Conservation (phyloP, 2,113 vertebrate genomes). For the Octodon degus region DNA sequence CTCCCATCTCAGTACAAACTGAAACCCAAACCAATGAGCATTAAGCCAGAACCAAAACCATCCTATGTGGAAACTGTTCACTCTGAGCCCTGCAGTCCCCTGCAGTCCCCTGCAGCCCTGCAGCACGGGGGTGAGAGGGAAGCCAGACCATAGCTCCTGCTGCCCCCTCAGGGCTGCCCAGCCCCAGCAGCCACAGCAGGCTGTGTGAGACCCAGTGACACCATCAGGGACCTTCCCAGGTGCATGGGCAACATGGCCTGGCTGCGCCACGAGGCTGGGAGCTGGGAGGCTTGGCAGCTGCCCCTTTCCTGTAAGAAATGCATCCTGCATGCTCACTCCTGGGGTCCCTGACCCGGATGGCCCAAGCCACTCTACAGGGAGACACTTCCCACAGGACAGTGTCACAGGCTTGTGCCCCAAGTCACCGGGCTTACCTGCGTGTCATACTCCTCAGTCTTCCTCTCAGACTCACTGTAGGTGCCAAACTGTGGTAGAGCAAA, state of each 20-base stretch:
- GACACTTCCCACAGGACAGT: fast-evolving
- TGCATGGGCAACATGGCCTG: neutral
- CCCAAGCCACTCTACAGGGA: neutral
- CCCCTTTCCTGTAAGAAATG: neutral
- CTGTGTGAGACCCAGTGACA: neutral
- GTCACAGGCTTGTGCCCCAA: neutral
- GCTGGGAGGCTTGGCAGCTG: neutral
- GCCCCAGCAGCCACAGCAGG: neutral
- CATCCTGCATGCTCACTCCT: neutral
- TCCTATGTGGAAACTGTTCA: no score
- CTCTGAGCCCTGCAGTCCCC: neutral
- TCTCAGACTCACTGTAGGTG: conserved; percentile 93
- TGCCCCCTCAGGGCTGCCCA: neutral
- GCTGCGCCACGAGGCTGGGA: neutral
- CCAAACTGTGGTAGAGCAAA: conserved; percentile 90
- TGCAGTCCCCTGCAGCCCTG: no score
- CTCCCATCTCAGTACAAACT: neutral
- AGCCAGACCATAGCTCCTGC: neutral
- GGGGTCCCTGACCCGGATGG: neutral
- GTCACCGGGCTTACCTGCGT: conserved; percentile 89
- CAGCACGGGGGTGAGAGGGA: neutral
- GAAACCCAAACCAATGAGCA: fast-evolving
- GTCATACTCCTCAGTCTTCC: conserved; percentile 95
- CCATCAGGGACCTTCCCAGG: neutral
- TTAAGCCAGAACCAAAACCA: no score